Conservation (phyloP, 2,888 invertebrate species). For the Pasiphila rectangulata region DNA sequence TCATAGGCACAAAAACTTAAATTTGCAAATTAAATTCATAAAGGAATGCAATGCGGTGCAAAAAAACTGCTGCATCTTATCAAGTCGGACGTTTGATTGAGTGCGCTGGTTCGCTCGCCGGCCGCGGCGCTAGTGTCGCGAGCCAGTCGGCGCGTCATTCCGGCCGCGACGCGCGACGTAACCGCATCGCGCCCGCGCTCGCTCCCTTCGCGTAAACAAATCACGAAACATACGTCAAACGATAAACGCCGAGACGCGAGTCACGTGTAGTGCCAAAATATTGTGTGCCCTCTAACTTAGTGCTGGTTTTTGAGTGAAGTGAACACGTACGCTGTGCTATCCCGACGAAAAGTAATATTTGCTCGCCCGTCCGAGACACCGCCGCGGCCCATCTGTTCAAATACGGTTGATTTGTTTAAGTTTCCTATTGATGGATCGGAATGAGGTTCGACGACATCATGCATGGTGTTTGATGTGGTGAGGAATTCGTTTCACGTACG, state of each 20-base stretch:
- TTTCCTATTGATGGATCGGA: slow-evolving; percentile 70
- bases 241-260: slow-evolving; percentile 45
- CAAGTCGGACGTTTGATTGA: slow-evolving; percentile 61
- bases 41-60: slow-evolving; percentile 44
- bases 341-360: slow-evolving; percentile 42
- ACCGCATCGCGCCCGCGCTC: slow-evolving; percentile 56
- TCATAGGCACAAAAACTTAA: background rate
- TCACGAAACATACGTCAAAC: slow-evolving; percentile 28
- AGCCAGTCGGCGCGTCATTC: slow-evolving; percentile 67
- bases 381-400: slow-evolving; percentile 62
- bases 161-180: slow-evolving; percentile 73
- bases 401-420: slow-evolving; percentile 64
- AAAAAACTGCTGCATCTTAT: slow-evolving; percentile 53
- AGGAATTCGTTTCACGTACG: slow-evolving; percentile 72
- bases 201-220: slow-evolving; percentile 49
- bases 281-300: slow-evolving; percentile 53
- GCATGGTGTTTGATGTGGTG: slow-evolving; percentile 63
- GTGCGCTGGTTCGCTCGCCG: slow-evolving; percentile 45
- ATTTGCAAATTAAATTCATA: slow-evolving; percentile 16
- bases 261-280: slow-evolving; percentile 63
- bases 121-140: slow-evolving; percentile 57
- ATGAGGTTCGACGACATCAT: slow-evolving; percentile 61
- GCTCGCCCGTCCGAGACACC: slow-evolving; percentile 40
- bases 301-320: slow-evolving; percentile 59
- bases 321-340: slow-evolving; percentile 44